Base-by-base conservation (phyloP, 2,797 vertebrate species). In the Gallinago solitaria region DNA sequence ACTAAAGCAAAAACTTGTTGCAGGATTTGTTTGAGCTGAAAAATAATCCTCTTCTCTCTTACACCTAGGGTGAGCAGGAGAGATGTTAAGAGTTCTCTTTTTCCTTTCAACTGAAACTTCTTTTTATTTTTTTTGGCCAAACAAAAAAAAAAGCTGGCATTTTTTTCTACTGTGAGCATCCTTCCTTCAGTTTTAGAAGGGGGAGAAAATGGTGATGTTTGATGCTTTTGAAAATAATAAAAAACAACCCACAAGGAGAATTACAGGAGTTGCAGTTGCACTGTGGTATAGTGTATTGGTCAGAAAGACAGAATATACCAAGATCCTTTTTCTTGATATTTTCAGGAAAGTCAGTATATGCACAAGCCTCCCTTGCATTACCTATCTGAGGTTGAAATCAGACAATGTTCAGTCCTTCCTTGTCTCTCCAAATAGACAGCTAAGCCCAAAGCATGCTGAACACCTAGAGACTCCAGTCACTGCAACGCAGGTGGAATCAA, bases 241-340 rank as follows among this genome's bases (percentile, higher is more conserved):
- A 28, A 53, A 57, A 30, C 61, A 65, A 6, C 10, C 27, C 28
- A 53, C 43, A 48, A 41, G 18, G 24, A 47, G 9, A 45, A 32
- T 17, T 35, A 28, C 11, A 77, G 61, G 79, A 83, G 2, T 1
- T 69, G n/a, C 21, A 51, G 9, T 2, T 75, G 48, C 8, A 19
- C 19, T 51, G 48, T 14, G 27, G 18, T 7, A 18, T 1, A 0
- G 3, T 18, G 3, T 17, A 57, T 20, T 3, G n/a, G 24, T 8
- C 48, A 68, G 24, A 54, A 83, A 33, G 27, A 35, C 0, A 50
- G 35, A 48, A n/a, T 27, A 76, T 3, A 43, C 15, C 0, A 2
- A 75, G 27, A 45, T 25, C 2, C 10, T n/a, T 68, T 65, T 43
- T 4, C 25, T 57, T 6, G 4, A 6, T 8, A 11, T 83, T 83